Evolutionary conservation across 2,888 invertebrate species (phyloP).

Genomic region (Macrosiphum euphorbiae): DNA sequence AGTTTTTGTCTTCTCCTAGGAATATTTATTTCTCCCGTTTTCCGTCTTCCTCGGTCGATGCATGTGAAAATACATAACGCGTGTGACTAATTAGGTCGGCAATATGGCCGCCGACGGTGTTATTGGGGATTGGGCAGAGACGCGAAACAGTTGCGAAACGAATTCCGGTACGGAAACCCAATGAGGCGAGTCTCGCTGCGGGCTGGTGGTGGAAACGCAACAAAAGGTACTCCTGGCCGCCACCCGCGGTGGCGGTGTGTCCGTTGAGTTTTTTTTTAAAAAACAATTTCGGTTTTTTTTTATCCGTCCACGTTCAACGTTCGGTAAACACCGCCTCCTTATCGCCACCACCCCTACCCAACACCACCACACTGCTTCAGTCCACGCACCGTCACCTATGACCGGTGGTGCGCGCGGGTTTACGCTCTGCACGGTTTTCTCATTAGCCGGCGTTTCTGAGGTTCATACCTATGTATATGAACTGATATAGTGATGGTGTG

Average conservation of each 20-base stretch:
- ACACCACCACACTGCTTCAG: neutral
- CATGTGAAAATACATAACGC: slow-evolving; percentile 31
- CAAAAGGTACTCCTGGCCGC: slow-evolving; percentile 27
- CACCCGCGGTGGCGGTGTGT: slow-evolving; percentile 2
- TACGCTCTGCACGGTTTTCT: slow-evolving; percentile 38
- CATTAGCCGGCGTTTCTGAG: slow-evolving; percentile 10
- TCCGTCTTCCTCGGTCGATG: neutral
- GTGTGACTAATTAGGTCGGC: slow-evolving; percentile 61
- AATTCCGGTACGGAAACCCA: slow-evolving; percentile 63
- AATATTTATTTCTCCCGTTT: neutral
- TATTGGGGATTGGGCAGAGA: slow-evolving; percentile 49
- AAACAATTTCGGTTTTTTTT: slow-evolving; percentile 30
- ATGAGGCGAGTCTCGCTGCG: slow-evolving; percentile 54
- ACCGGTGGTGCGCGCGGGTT: neutral
- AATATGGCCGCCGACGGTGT: slow-evolving; percentile 47
- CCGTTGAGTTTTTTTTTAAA: neutral
- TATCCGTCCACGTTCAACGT: slow-evolving; percentile 10
- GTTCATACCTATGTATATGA: neutral
- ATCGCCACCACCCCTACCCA: neutral
- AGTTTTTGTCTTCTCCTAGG: neutral
- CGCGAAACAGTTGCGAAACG: slow-evolving; percentile 64
- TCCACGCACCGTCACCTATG: slow-evolving; percentile 3
- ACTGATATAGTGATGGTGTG: neutral
- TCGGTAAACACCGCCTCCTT: slow-evolving; percentile 50
- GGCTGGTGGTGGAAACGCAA: slow-evolving; percentile 24